These are phyloP conservation scores for Ophraella communa DNA, from an alignment of 2,888 invertebrate genomes.

Conservation along the genomic window DNA sequence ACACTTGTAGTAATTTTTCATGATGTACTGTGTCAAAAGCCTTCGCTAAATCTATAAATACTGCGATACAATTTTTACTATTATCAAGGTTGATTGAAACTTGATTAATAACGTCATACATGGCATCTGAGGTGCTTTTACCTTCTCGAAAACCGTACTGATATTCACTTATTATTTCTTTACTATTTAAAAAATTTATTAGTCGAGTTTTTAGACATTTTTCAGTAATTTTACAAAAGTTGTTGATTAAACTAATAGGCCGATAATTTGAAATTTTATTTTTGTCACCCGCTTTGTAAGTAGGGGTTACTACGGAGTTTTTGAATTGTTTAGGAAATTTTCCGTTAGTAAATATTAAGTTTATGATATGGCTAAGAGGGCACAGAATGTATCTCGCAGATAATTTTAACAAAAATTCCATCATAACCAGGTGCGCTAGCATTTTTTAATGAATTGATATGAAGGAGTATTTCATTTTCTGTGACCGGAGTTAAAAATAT, in stretches of 20 bases:
- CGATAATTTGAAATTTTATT: too few relatives aligned
- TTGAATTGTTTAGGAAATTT: slow-evolving; percentile 9
- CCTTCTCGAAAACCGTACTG: too few relatives aligned
- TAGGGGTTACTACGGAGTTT: slow-evolving; percentile 8
- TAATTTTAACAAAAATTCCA: background rate
- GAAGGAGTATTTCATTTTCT: background rate
- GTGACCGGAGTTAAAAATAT: background rate
- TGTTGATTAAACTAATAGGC: background rate
- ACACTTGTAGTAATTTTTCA: too few relatives aligned
- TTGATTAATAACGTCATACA: background rate
- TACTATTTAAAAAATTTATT: slow-evolving; percentile 1
- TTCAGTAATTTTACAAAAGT: background rate
- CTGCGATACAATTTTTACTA: too few relatives aligned
- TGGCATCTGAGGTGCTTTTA: background rate
- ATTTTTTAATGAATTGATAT: background rate
- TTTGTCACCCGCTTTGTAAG: too few relatives aligned
- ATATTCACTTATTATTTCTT: too few relatives aligned
- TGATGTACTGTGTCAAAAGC: too few relatives aligned
- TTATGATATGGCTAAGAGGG: background rate
- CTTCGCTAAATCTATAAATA: too few relatives aligned
- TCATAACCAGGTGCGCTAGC: background rate
- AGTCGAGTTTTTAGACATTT: background rate
- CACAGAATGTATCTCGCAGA: background rate
- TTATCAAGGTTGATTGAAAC: too few relatives aligned
- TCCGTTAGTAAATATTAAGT: background rate